Base-by-base conservation (phyloP, 1,140 invertebrate genomes). In the Drosophila truncata region DNA sequence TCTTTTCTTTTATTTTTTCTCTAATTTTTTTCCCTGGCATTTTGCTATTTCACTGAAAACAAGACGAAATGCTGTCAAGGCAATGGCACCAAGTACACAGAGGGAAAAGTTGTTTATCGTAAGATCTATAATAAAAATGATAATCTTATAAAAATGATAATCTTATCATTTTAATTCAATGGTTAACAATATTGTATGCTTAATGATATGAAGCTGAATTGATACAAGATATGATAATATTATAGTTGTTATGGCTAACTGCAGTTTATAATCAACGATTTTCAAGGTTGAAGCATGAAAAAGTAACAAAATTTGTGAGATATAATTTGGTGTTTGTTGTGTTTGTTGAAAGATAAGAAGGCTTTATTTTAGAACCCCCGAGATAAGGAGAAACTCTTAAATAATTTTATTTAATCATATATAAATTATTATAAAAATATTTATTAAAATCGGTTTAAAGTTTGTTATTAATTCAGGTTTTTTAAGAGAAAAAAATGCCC, bases 1-100 rank as follows among this genome's bases (percentile, higher is more conserved):
- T 57, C 14, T 37, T 29, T 54, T 35, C 18, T 23, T 35, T 29
- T 29, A 29, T 5, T 33, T 10, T 29, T 20, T 50, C 10, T 49
- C 16, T 29, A 11, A 7, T 44, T 44, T 85, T 80, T 39, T 55
- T 64, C 27, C 13, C 35, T 35, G 39, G 41, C 63, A 79, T 80
- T 85, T 85, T 65, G 63, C 73, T 85, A 75, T 86, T 87, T 85
- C 74, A 69, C 64, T 80, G 65, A 80, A 55, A 55, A 31, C 54
- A 67, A 76, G 74, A 77, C 66, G 46, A 72, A 79, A 67, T 72
- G 61, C 54, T 69, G 83, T 88, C 83, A 50, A 54, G 44, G 46
- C 47, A 78, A 78, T 49, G 37, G 20, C 46, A 37, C 50, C 16
- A 20, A 25, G 44, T 44, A 65, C 74, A 64, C 27, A 44, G 13